A percentile compares a stretch with the other conserved stretches of the same genome.
phyloP scores from a whole-genome alignment of 2,113 vertebrate genomes.

The Arvicanthis niloticus region DNA sequence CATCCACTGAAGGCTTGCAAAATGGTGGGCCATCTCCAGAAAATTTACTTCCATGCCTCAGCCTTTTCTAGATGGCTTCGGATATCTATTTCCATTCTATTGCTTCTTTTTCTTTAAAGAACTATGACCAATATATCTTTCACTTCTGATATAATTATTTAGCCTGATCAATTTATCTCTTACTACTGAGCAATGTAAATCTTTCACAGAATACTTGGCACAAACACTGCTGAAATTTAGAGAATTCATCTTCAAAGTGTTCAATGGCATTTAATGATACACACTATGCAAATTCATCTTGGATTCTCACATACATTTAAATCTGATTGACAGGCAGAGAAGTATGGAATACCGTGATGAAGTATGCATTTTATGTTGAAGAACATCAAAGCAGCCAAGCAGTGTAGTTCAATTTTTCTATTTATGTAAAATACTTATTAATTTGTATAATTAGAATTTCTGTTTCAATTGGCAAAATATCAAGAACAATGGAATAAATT shows the following conservation, averaged over 20 bases:
- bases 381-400: not conserved
- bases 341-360: not conserved
- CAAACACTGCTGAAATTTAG: constrained; percentile 58
- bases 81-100: not conserved
- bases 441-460: not conserved
- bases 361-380: constrained; percentile 34
- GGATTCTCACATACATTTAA: constrained; percentile 13
- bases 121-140: not conserved
- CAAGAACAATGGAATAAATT: not conserved
- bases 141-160: constrained; percentile 27
- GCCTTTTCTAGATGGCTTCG: too few species aligned
- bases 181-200: not conserved
- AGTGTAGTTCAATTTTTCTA: not conserved
- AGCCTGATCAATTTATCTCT: constrained; percentile 28
- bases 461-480: constrained; percentile 24
- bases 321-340: not conserved
- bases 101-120: not conserved
- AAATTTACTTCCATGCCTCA: too few species aligned
- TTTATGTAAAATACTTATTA: not conserved
- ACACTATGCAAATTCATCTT: constrained; percentile 34
- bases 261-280: constrained; percentile 21
- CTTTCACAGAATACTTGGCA: constrained; percentile 39
- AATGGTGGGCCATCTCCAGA: too few species aligned
- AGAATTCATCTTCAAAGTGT: constrained; percentile 47
- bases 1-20: too few species aligned